Base-by-base conservation (phyloP, 2,888 invertebrate species). In the Oxyteleia sp. region DNA sequence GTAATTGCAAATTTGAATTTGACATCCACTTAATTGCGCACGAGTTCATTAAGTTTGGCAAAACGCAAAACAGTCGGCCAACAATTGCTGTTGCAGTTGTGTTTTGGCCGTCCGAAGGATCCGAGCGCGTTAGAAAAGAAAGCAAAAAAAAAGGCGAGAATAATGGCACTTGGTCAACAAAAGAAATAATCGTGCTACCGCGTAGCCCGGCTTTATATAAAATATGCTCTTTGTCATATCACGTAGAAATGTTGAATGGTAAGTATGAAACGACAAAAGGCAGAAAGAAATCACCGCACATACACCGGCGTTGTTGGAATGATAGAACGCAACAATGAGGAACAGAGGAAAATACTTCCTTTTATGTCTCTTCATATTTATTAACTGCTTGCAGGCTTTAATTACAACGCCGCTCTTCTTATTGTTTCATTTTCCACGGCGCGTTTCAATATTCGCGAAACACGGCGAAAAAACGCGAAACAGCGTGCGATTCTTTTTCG, bases 151-250 rank as follows among this genome's bases (percentile, higher is more conserved):
- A n/a, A n/a, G 83, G 79, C 74, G 79, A 79, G 79, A 83, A 79
- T 79, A 83, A 83, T 79, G 69, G 74, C 74, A 83, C 78, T 79
- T 79, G 79, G 79, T 79, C 74, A 83, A 83, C 78, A 83, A 83
- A 83, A 69, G 79, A 74, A 83, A 83, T 74, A 74, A 83, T 72
- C 78, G 82, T 43, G 75, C 82, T 66, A 57, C 49, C 75, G 59
- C 64, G 74, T 55, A 38, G 53, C 66, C 47, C 7, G 43, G 72
- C 72, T 76, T 66, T 72, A 45, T 53, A 76, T 82, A 72, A 82
- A 78, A 82, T 78, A 82, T 82, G 82, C 82, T 78, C 82, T 82
- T 82, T 82, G 76, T 82, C 76, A 41, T 76, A 66, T 71, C 76
- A 45, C 66, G 66, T 71, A 47, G 76, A 57, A 72, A 71, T 63